phyloP scores from a whole-genome alignment of 2,797 vertebrate genomes.

The Hemibagrus guttatus region DNA sequence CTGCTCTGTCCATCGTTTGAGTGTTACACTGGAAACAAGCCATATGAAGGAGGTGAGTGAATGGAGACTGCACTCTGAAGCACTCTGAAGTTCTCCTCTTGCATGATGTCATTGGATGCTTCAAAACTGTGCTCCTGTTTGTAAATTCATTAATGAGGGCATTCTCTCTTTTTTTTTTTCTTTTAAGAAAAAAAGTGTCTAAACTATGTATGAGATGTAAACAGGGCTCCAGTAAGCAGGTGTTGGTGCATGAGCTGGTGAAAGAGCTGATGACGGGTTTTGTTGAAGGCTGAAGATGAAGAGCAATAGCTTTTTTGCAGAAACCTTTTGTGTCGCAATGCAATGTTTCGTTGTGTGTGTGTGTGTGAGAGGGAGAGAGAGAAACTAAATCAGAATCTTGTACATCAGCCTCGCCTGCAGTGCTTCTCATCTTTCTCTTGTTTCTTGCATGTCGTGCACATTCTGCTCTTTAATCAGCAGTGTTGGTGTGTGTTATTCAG shows the following conservation, averaged over 20 bases:
- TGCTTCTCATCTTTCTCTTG: not conserved
- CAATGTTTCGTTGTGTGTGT: not conserved
- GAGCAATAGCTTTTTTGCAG: slow-evolving; percentile 23
- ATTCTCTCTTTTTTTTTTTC: not conserved
- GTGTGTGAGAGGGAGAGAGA: not conserved
- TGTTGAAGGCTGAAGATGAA: slow-evolving; percentile 9
- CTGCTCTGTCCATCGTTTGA: not conserved
- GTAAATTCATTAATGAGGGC: not conserved
- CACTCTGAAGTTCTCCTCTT: slow-evolving; percentile 49
- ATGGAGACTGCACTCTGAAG: slow-evolving; percentile 13
- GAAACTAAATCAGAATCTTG: not conserved
- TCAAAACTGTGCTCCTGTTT: slow-evolving; percentile 39
- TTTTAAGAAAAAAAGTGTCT: not conserved
- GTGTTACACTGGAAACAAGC: slow-evolving; percentile 53
- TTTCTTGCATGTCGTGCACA: not conserved
- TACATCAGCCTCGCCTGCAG: not conserved
- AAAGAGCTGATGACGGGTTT: not conserved
- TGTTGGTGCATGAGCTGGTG: not conserved
- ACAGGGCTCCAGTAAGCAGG: not conserved
- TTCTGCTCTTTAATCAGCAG: not conserved
- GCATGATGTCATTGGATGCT: slow-evolving; percentile 75
- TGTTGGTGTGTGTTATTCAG: not conserved
- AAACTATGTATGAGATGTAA: not conserved
- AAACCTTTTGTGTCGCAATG: not conserved
- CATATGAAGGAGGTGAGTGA: slow-evolving; percentile 41